Evolutionary conservation across 1,140 invertebrate genomes (phyloP), one percentile per base, ranked within the genome.

Genomic region (Anthonomus grandis): DNA sequence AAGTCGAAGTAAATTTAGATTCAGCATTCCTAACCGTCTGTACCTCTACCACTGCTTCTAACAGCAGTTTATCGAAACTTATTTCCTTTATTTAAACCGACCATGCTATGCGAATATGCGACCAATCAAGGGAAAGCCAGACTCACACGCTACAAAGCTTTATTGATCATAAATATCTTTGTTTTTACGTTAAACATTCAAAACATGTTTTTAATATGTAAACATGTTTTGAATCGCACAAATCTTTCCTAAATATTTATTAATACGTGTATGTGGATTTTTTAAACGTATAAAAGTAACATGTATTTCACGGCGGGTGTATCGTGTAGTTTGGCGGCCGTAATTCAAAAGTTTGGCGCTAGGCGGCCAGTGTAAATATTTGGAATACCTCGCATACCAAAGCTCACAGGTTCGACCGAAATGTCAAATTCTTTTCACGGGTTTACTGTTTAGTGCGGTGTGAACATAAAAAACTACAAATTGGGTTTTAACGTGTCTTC

Each of bases 381-480:
- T 74, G 66, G 68, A 62, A 74, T 74, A 70, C 72, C 66, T 50
- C 21, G 56, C 70, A 74, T 74, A 64, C 72, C 70, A 62, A 60
- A 70, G n/a, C 64, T 71, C 67, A 63, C 69, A 71, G 70, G 72
- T 74, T 73, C 70, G 72, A 73, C 70, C 64, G 68, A 74, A 74
- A 74, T 74, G 72, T 74, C 72, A 74, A 74, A 74, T 74, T 72
- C 71, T 72, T 73, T 64, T 67, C 65, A 66, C 66, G 68, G 66
- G 72, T 74, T 71, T 70, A 56, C 67, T 70, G 68, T 66, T 71
- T 71, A 64, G 64, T 67, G 63, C 58, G 57, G 63, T 61, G 63
- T 59, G 38, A 31, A 57, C 55, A 65, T 62, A 65, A 65, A 64
- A 65, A 65, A 66, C 46, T 45, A 67, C 45, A 60, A 59, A 63